A percentile compares a stretch with the other conserved stretches of the same genome.
Evolutionary conservation across 2,113 vertebrate genomes (phyloP).

Genomic region (Peromyscus leucopus): DNA sequence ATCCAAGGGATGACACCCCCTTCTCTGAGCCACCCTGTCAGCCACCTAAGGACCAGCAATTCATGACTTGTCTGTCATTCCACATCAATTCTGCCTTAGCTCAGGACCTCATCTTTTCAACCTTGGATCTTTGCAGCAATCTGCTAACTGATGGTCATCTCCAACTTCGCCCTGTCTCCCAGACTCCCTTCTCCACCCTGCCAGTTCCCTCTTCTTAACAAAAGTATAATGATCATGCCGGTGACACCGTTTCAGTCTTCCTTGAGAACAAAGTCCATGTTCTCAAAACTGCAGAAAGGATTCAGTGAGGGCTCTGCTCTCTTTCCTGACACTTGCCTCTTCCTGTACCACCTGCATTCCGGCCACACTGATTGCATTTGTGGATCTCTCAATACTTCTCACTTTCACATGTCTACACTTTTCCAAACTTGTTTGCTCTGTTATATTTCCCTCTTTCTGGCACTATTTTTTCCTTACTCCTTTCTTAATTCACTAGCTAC

Average conservation of each 20-base stretch:
- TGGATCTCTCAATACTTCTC: neutral
- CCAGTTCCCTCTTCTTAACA: neutral
- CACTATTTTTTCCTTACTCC: neutral
- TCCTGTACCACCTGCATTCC: neutral
- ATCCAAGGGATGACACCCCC: neutral
- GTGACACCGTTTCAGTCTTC: neutral
- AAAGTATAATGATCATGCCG: neutral
- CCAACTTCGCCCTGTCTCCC: neutral
- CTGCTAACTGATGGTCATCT: neutral
- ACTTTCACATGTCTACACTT: neutral
- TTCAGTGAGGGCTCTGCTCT: neutral
- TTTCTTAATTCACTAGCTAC: neutral
- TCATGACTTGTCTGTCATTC: neutral
- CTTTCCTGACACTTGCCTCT: neutral
- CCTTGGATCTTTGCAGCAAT: neutral
- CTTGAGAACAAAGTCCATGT: neutral
- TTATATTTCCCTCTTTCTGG: neutral
- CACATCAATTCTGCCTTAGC: neutral
- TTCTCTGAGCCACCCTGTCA: neutral
- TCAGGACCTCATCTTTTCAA: neutral
- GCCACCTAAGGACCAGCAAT: neutral
- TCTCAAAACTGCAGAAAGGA: neutral
- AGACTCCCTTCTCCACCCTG: neutral
- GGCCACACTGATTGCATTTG: neutral
- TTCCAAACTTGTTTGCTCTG: neutral